Evolutionary conservation across 2,888 invertebrate species (phyloP).

Genomic region (Eupithecia tripunctaria): DNA sequence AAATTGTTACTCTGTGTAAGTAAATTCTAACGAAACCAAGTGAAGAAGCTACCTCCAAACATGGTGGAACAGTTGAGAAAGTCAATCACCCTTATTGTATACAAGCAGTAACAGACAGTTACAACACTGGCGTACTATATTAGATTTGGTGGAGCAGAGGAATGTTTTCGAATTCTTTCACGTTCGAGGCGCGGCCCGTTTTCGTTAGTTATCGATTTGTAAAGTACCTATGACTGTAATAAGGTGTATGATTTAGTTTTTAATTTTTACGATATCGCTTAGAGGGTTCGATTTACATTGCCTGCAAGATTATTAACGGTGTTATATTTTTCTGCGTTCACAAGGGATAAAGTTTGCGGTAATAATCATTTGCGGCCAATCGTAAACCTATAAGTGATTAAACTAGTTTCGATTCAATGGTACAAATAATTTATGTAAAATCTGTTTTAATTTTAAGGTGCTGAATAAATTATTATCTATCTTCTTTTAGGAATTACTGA

Average conservation of each 20-base stretch:
- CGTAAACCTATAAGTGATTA: background rate
- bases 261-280: background rate
- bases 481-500: background rate
- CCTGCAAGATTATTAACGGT: background rate
- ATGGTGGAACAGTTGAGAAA: background rate
- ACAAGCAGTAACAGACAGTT: slow-evolving; percentile 22
- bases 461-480: too few species aligned
- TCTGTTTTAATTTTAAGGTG: too few species aligned
- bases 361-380: background rate
- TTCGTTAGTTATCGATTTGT: slow-evolving; percentile 18
- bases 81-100: slow-evolving; percentile 1
- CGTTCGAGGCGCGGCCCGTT: slow-evolving; percentile 40
- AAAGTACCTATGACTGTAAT: slow-evolving; percentile 14
- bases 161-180: slow-evolving; percentile 45
- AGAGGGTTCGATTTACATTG: background rate
- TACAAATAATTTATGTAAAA: too few species aligned
- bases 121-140: slow-evolving; percentile 33
- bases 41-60: background rate
- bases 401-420: background rate
- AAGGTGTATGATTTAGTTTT: background rate
- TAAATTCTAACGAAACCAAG: background rate
- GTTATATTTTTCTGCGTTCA: background rate
- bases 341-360: background rate
- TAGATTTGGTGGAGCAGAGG: slow-evolving; percentile 32
- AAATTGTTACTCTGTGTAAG: too few species aligned